Evolutionary conservation across 2,888 invertebrate species (phyloP).

Genomic region (Andrena flavipes): DNA sequence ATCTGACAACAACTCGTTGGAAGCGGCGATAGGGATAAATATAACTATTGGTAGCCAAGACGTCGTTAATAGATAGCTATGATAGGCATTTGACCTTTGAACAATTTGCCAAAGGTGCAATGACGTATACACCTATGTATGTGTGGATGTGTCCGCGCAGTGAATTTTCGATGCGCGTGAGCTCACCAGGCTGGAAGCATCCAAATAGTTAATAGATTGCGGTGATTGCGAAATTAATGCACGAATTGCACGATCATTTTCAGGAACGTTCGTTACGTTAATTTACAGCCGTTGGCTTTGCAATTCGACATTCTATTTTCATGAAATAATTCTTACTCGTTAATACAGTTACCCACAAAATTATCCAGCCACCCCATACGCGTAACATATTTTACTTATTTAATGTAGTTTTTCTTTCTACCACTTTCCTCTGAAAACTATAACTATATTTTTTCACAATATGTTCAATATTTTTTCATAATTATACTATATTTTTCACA

Average conservation of each 20-base stretch:
- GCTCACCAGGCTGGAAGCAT: slow-evolving; percentile 28
- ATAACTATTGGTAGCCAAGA: slow-evolving; percentile 44
- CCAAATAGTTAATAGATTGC: slow-evolving; percentile 13
- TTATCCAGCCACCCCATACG: neutral
- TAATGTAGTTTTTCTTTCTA: too few relatives aligned
- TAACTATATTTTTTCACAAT: too few relatives aligned
- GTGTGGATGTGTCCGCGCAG: neutral
- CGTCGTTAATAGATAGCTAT: slow-evolving; percentile 48
- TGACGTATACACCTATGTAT: neutral
- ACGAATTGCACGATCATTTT: slow-evolving; percentile 1
- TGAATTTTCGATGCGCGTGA: neutral
- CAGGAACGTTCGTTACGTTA: neutral
- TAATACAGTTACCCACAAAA: neutral
- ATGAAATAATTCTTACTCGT: neutral
- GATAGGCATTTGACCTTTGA: slow-evolving; percentile 66
- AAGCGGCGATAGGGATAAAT: slow-evolving; percentile 52
- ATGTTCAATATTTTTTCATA: too few relatives aligned
- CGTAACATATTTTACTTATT: neutral
- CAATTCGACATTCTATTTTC: neutral
- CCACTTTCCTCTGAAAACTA: too few relatives aligned
- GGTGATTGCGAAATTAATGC: slow-evolving; percentile 21
- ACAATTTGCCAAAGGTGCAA: slow-evolving; percentile 58
- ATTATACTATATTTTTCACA: too few relatives aligned
- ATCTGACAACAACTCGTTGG: slow-evolving; percentile 10
- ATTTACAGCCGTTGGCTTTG: neutral